These are phyloP conservation scores for Aldabrachelys gigantea DNA, from an alignment of 2,113 vertebrate species.

Conservation along the genomic window DNA sequence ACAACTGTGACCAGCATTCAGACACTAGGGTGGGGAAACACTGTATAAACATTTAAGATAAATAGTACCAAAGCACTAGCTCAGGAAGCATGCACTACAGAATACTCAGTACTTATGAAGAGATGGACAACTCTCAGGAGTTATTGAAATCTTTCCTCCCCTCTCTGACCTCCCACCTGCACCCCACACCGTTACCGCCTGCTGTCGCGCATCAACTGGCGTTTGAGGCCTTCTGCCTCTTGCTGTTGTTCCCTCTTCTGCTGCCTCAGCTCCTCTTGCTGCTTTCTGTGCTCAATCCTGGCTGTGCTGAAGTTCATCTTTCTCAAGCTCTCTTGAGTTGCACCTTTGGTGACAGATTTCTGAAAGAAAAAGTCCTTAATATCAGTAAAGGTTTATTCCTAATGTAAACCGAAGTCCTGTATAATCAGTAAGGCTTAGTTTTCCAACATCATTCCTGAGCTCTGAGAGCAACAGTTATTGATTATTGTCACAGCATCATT, in stretches of 20 bases:
- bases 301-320: constrained; percentile 5
- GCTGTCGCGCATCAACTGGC: neutral
- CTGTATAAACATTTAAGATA: neutral
- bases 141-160: neutral
- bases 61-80: neutral
- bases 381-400: neutral
- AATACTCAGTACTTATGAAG: neutral
- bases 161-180: neutral
- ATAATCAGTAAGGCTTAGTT: neutral
- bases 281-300: constrained; percentile 34
- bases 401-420: neutral
- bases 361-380: neutral
- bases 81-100: neutral
- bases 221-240: neutral
- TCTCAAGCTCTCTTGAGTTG: neutral
- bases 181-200: constrained; percentile 46
- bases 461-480: neutral
- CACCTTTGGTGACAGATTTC: neutral
- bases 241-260: constrained; percentile 50
- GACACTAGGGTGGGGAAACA: neutral
- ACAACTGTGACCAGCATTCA: neutral
- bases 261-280: constrained; percentile 45
- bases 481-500: neutral
- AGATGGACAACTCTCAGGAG: neutral
- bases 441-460: neutral